Percentiles rank a stretch among this genome's conserved stretches.
These are phyloP conservation scores for Eptesicus fuscus DNA, from an alignment of 2,113 vertebrate genomes.

Conservation along the genomic window DNA sequence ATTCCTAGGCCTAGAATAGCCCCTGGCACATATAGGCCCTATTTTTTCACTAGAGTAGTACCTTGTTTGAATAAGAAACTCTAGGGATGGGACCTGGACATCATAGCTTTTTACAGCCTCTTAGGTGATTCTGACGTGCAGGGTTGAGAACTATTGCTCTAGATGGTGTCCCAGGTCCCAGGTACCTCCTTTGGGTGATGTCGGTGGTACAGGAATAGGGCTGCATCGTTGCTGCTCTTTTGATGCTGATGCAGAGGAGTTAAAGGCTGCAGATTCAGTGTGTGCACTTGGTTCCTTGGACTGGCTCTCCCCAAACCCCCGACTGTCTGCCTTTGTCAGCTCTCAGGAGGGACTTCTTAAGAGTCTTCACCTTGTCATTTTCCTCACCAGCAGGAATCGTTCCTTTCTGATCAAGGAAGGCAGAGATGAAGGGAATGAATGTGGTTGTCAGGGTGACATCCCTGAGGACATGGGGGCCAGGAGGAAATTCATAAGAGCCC, in stretches of 20 bases:
- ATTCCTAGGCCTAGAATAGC: neutral
- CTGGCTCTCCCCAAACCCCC: neutral
- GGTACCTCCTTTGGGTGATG: neutral
- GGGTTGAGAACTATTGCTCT: neutral
- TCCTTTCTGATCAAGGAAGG: neutral
- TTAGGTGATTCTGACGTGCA: neutral
- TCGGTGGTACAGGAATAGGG: neutral
- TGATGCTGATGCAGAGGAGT: neutral
- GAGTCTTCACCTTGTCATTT: neutral
- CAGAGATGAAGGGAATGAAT: neutral
- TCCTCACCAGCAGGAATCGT: neutral
- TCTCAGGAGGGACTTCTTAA: neutral
- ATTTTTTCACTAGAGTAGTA: neutral
- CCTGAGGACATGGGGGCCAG: neutral
- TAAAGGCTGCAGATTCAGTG: neutral
- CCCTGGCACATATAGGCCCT: neutral
- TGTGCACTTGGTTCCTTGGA: neutral
- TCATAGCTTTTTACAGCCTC: neutral
- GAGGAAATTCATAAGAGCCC: neutral
- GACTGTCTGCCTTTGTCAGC: neutral
- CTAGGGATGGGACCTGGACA: neutral
- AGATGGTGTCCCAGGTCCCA: neutral
- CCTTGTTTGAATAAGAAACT: neutral
- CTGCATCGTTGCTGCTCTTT: neutral
- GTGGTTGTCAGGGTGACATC: neutral